Conservation (phyloP, 2,888 invertebrate species). For the Graphium colonna region DNA sequence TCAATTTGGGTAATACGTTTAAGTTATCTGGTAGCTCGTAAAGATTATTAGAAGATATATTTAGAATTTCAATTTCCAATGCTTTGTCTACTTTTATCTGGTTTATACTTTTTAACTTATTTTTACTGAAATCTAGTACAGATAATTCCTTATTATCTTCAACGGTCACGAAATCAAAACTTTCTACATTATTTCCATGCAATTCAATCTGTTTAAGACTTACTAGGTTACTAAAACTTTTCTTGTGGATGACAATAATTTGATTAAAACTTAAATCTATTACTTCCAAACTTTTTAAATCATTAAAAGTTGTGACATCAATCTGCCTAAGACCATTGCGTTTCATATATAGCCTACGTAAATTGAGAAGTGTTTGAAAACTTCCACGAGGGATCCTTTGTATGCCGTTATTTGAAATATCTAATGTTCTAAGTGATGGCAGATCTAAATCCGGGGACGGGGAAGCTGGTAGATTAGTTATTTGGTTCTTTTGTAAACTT, state of each 20-base stretch:
- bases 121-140: slow-evolving; percentile 86
- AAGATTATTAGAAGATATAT: slow-evolving; percentile 89
- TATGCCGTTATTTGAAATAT: slow-evolving; percentile 87
- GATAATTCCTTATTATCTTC: slow-evolving; percentile 83
- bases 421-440: slow-evolving; percentile 86
- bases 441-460: slow-evolving; percentile 85
- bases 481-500: slow-evolving; percentile 85
- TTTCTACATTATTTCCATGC: slow-evolving; percentile 87
- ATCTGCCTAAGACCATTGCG: slow-evolving; percentile 86
- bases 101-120: slow-evolving; percentile 85
- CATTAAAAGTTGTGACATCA: slow-evolving; percentile 85
- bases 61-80: slow-evolving; percentile 85
- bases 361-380: slow-evolving; percentile 83
- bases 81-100: slow-evolving; percentile 82
- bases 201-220: slow-evolving; percentile 86
- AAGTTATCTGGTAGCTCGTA: slow-evolving; percentile 86
- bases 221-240: slow-evolving; percentile 81
- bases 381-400: slow-evolving; percentile 84
- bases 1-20: slow-evolving; percentile 83
- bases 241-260: slow-evolving; percentile 82
- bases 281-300: slow-evolving; percentile 84
- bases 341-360: slow-evolving; percentile 85
- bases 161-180: slow-evolving; percentile 84
- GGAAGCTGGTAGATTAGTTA: slow-evolving; percentile 82
- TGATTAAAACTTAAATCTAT: slow-evolving; percentile 88